A percentile compares a stretch with the other conserved stretches of the same genome.
phyloP scores from a whole-genome alignment of 2,888 invertebrate species.

The Rhagophthalmus giganteus region DNA sequence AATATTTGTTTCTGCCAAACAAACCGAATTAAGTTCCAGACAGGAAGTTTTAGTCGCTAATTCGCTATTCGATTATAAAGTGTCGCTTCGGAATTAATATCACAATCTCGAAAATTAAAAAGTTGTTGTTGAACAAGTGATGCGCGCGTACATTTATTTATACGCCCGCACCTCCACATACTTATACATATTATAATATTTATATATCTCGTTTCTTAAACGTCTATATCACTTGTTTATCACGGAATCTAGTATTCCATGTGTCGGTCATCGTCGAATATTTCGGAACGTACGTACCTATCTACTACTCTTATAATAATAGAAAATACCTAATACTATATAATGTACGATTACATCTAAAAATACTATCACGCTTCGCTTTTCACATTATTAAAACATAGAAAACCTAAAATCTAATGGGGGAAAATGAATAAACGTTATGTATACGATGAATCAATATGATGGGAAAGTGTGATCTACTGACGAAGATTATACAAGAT shows the following conservation, averaged over 20 bases:
- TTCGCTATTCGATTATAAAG: no score
- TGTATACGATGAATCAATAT: no score
- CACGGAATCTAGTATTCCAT: conserved; percentile 21
- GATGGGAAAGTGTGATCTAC: conserved; percentile 19
- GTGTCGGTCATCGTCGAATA: conserved; percentile 18
- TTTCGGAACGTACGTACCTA: neutral
- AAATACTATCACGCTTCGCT: conserved; percentile 34
- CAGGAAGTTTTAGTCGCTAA: no score
- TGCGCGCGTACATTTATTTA: no score
- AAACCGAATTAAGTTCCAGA: no score
- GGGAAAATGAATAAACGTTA: conserved; percentile 22
- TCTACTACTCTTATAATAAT: conserved; percentile 2
- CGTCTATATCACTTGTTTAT: conserved; percentile 20
- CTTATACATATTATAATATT: no score
- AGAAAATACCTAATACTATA: conserved; percentile 26
- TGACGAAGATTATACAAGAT: conserved; percentile 20
- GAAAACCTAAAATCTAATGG: conserved; percentile 24
- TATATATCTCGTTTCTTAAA: neutral
- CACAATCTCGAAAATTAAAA: conserved; percentile 19
- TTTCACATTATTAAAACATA: conserved; percentile 30
- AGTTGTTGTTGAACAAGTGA: no score
- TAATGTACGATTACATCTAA: conserved; percentile 24
- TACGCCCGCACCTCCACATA: no score
- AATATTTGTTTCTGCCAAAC: no score
- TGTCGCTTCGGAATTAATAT: no score